Conservation (phyloP, 53 echinoderm and acorn worm species). For the Actinopyga echinites region DNA sequence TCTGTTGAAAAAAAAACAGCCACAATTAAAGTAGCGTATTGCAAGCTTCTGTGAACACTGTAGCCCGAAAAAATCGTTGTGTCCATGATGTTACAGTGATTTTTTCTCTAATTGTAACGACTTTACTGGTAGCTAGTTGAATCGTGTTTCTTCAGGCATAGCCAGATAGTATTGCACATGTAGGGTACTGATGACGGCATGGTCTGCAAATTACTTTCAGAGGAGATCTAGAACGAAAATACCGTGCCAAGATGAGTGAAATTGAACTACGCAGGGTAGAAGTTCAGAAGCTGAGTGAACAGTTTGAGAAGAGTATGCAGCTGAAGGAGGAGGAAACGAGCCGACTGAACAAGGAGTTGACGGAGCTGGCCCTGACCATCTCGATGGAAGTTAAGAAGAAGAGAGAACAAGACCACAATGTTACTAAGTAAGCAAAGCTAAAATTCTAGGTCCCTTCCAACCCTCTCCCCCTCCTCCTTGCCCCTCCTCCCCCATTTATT, state of each 20-base stretch:
- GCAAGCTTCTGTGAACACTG: too few relatives aligned
- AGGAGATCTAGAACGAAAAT: conserved; percentile 92
- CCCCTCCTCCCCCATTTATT: not conserved
- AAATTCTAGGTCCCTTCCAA: not conserved
- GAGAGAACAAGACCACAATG: conserved; percentile 42
- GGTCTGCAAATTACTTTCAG: conserved; percentile 28
- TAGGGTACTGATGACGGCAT: not conserved
- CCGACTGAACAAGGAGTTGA: conserved; percentile 74
- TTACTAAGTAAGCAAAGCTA: conserved; percentile 61
- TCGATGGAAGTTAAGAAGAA: conserved; percentile 94
- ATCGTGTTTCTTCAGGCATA: not conserved
- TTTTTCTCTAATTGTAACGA: too few relatives aligned
- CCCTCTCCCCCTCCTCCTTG: not conserved
- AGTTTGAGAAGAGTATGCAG: conserved; percentile 80
- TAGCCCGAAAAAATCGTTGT: too few relatives aligned
- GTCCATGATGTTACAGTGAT: too few relatives aligned
- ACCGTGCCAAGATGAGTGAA: conserved; percentile 83
- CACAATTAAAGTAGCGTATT: too few relatives aligned
- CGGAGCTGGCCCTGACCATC: conserved; percentile 85
- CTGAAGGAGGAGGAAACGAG: conserved; percentile 89
- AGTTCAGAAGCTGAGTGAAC: conserved; percentile 85
- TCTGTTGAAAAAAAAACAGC: too few relatives aligned
- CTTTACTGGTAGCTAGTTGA: not conserved
- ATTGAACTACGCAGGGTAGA: conserved; percentile 86
- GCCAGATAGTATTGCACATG: not conserved